Base-by-base conservation (phyloP, 1,140 invertebrate species). In the Lethocerus indicus region DNA sequence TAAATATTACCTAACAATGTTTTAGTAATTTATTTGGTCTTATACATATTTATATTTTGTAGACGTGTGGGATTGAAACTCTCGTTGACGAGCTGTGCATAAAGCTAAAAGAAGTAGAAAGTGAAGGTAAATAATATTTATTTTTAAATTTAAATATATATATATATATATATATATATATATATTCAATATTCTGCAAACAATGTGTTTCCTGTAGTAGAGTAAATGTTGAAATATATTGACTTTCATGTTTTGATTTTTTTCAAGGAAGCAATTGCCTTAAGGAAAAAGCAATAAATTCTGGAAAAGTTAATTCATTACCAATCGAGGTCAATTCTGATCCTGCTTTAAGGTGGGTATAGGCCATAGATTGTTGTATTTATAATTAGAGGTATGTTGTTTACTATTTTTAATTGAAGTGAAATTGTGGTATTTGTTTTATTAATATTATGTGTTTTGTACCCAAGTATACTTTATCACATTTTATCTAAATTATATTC, bases 61-160 rank as follows among this genome's bases (percentile, higher is more conserved):
- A 75, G 72, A 68, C 67, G 57, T 67, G 64, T 63, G 71, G 67
- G 53, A 71, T 75, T 49, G 72, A 74, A 62, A 66, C 64, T 47
- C 58, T 76, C 32, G 69, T 76, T 20, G 73, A 76, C 59, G 73
- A 76, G 60, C 62, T 75, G 23, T 73, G 70, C 58, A 60, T 58
- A 28, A 72, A 71, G 57, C 57, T 76, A 37, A 71, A 68, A 54
- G 66, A 60, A 54, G 61, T 65, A 29, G 57, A 63, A 54, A 58
- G 54, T 54, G 58, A 61, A 57, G 56, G 57, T 55, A 54, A 54
- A 3, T 36, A 36, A 7, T 36, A 24, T 44, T 20, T n/a, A 40
- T 7, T 13, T 13, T 13, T 32, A 9, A 9, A n/a, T 32, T 32
- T 32, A 32, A 32, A 9, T 32, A 32, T 9, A 32, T 32, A 32